Percentiles rank a stretch among this genome's conserved stretches.
These are phyloP conservation scores for Hymenochirus boettgeri DNA, from an alignment of 2,113 vertebrate genomes.

Conservation along the genomic window DNA sequence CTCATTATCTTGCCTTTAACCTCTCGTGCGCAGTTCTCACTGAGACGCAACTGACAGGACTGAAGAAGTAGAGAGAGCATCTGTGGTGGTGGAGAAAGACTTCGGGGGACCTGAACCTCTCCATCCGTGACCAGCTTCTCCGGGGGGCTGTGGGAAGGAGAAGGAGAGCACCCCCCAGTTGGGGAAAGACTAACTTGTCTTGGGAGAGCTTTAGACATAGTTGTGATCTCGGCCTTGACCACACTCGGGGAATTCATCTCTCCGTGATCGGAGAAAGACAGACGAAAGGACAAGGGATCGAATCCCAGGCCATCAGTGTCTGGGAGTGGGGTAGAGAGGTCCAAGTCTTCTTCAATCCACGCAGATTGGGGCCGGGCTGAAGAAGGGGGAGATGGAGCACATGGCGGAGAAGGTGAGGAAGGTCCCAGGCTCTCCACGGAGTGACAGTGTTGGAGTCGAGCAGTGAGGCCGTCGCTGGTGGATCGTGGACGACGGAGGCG, in stretches of 20 bases:
- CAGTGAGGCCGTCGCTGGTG: conserved; percentile 61
- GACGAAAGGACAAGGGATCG: conserved; percentile 57
- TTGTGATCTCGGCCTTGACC: conserved; percentile 41
- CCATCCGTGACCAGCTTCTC: conserved; percentile 36
- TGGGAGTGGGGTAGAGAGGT: conserved; percentile 67
- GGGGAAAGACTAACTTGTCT: conserved; percentile 54
- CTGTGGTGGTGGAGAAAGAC: conserved; percentile 53
- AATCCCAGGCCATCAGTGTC: conserved; percentile 62
- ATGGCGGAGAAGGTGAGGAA: conserved; percentile 40
- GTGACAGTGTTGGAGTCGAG: conserved; percentile 49
- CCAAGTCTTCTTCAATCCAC: conserved; percentile 67
- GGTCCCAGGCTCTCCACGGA: conserved; percentile 51
- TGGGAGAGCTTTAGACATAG: conserved; percentile 46
- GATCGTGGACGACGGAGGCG: conserved; percentile 66
- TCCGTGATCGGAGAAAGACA: conserved; percentile 48
- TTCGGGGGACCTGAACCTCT: conserved; percentile 43
- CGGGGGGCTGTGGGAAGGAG: conserved; percentile 63
- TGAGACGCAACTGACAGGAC: conserved; percentile 62
- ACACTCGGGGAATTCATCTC: conserved; percentile 13
- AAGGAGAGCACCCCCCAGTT: conserved; percentile 50
- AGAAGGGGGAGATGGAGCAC: conserved; percentile 50
- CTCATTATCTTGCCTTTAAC: conserved; percentile 54
- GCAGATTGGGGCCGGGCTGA: conserved; percentile 57
- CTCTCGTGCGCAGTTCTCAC: conserved; percentile 62
- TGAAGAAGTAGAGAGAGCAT: conserved; percentile 67